Percentiles rank a stretch among this genome's conserved stretches.
Evolutionary conservation across 2,113 vertebrate species (phyloP).

Genomic region (Ellobius talpinus): DNA sequence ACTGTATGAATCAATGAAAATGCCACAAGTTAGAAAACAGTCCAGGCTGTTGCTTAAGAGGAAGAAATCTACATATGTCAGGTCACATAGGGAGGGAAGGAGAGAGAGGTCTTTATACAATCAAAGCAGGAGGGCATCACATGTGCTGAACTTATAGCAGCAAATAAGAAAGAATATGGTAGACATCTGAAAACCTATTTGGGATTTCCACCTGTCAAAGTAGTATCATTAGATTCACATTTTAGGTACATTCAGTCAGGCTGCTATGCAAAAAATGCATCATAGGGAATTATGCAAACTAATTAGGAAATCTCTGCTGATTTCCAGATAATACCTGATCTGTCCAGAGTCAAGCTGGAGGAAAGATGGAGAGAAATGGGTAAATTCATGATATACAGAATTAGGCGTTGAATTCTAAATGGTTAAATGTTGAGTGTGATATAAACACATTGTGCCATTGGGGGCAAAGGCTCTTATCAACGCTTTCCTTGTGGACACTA

Average conservation of each 20-base stretch:
- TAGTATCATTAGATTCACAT: background rate
- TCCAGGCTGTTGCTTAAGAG: background rate
- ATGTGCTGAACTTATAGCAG: background rate
- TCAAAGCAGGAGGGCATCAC: background rate
- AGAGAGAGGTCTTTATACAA: background rate
- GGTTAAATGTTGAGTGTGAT: background rate
- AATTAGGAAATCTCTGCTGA: background rate
- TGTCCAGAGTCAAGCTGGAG: background rate
- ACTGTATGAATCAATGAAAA: background rate
- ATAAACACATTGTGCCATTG: background rate
- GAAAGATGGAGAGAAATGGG: background rate
- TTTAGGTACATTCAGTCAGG: background rate
- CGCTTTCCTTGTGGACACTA: background rate
- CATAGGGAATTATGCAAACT: background rate
- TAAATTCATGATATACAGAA: background rate
- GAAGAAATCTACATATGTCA: background rate
- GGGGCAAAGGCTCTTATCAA: background rate
- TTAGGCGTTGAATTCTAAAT: background rate
- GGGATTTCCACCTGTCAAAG: background rate
- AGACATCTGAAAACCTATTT: conserved; percentile 8
- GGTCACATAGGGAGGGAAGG: background rate
- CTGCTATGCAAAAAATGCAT: background rate
- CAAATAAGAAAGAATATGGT: background rate
- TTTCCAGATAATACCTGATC: background rate
- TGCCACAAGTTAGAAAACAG: background rate